Evolutionary conservation across 2,797 vertebrate species (phyloP).

Genomic region (Sebastes cheni): DNA sequence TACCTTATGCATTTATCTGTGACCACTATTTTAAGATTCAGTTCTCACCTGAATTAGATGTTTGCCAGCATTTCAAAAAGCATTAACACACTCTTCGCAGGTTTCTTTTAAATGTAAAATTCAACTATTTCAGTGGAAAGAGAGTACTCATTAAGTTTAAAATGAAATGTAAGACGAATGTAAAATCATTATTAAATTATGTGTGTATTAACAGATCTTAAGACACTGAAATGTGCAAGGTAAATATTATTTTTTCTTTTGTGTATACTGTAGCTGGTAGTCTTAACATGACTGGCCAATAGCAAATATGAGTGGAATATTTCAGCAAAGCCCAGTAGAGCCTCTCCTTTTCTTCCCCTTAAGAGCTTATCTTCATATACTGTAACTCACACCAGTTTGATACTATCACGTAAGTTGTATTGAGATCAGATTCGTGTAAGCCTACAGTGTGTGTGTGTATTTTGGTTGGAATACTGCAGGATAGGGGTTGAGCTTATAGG

Average conservation of each 20-base stretch:
- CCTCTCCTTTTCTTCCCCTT: background rate
- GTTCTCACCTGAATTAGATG: background rate
- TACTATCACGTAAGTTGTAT: background rate
- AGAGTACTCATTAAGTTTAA: background rate
- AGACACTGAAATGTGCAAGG: background rate
- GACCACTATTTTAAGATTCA: background rate
- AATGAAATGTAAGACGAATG: background rate
- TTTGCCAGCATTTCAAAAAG: background rate
- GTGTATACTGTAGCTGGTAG: background rate
- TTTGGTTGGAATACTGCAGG: background rate
- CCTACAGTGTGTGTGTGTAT: background rate
- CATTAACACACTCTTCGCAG: background rate
- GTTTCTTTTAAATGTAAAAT: background rate
- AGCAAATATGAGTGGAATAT: background rate
- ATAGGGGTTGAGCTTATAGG: constrained; percentile 2
- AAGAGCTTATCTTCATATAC: background rate
- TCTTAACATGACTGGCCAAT: background rate
- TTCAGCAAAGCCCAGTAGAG: background rate
- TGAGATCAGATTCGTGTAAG: background rate
- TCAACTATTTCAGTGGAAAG: background rate
- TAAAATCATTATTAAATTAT: fast-evolving
- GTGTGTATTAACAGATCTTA: background rate
- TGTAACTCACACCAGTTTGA: constrained; percentile 5
- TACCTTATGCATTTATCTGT: background rate
- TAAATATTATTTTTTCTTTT: background rate